Conservation (phyloP, 2,797 vertebrate species). For the Oreortyx pictus region DNA sequence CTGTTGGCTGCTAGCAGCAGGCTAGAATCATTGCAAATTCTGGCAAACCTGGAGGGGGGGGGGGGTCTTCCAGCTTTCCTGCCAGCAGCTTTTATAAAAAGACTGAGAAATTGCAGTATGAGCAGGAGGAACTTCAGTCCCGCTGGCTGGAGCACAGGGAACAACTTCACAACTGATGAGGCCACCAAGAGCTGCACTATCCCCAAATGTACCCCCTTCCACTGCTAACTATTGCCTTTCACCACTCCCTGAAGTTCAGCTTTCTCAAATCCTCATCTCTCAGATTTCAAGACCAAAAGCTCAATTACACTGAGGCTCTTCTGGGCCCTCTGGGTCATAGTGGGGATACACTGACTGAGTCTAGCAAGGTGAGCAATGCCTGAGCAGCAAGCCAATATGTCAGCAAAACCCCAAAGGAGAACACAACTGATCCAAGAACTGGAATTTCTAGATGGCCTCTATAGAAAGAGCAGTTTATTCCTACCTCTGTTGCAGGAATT, state of each 20-base stretch:
- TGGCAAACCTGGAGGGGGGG: not conserved
- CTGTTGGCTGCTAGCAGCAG: not conserved
- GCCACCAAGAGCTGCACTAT: rapidly evolving
- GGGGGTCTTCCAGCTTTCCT: not conserved
- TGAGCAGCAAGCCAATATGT: not conserved
- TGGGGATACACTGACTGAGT: no score
- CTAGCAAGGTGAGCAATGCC: not conserved
- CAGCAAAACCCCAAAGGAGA: not conserved
- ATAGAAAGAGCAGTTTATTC: not conserved
- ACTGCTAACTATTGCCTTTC: not conserved
- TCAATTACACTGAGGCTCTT: rapidly evolving
- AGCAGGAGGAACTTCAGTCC: rapidly evolving
- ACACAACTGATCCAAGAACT: no score
- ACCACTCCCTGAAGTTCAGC: rapidly evolving
- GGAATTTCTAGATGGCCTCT: not conserved
- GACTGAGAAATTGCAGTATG: not conserved
- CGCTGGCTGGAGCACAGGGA: rapidly evolving
- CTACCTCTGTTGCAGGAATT: not conserved
- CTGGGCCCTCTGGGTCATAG: rapidly evolving
- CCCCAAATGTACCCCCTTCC: not conserved
- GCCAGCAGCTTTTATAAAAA: not conserved
- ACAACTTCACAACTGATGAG: rapidly evolving
- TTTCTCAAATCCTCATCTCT: not conserved
- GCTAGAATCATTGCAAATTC: not conserved
- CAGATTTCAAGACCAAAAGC: not conserved